Conservation (phyloP, 1,140 invertebrate genomes). For the Neoseiulus cucumeris region DNA sequence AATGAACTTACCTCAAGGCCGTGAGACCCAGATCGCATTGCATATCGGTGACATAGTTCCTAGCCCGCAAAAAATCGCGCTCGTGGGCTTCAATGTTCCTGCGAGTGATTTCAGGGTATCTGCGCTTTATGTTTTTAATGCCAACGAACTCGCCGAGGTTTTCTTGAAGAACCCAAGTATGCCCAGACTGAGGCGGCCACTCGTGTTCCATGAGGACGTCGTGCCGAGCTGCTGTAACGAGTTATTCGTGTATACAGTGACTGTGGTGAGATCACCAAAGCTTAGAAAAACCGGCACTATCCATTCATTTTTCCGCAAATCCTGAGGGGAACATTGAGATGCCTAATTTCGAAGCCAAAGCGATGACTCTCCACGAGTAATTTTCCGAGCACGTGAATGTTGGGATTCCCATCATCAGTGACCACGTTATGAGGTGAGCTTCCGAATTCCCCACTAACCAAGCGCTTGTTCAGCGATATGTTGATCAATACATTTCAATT, state of each 20-base stretch:
- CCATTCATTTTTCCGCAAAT: too few relatives aligned
- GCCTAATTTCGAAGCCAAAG: too few relatives aligned
- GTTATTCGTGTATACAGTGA: too few relatives aligned
- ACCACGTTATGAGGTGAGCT: too few relatives aligned
- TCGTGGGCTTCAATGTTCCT: constrained; percentile 69
- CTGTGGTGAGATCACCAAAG: too few relatives aligned
- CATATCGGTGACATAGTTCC: constrained; percentile 63
- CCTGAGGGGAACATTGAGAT: too few relatives aligned
- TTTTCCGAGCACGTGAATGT: too few relatives aligned
- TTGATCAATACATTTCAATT: constrained; percentile 11
- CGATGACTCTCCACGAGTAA: too few relatives aligned
- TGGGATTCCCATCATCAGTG: too few relatives aligned
- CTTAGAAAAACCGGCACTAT: too few relatives aligned
- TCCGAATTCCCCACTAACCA: constrained; percentile 14
- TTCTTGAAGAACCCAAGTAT: constrained; percentile 68
- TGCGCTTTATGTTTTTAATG: constrained; percentile 82
- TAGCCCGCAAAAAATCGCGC: constrained; percentile 60
- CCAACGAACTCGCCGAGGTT: constrained; percentile 76
- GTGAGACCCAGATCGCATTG: constrained; percentile 86
- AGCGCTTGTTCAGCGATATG: constrained; percentile 5
- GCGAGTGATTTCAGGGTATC: constrained; percentile 71
- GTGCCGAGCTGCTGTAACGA: background rate
- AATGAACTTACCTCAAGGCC: constrained; percentile 45
- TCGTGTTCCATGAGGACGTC: constrained; percentile 79
- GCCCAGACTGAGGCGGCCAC: constrained; percentile 50